phyloP scores from a whole-genome alignment of 1,140 invertebrate genomes.

The Aphaenogaster rudis region DNA sequence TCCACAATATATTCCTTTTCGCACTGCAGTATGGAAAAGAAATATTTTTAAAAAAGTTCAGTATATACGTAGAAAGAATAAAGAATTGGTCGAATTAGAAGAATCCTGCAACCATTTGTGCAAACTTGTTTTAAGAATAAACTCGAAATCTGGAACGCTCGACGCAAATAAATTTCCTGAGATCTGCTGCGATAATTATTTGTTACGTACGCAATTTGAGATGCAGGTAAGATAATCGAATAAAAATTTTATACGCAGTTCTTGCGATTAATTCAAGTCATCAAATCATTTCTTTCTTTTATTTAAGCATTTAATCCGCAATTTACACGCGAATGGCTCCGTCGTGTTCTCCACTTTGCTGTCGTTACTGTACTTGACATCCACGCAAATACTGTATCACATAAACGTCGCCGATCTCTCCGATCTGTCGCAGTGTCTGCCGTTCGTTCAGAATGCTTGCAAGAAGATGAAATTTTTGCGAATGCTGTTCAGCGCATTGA shows the following conservation, averaged over 20 bases:
- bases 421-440: constrained; percentile 52
- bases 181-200: constrained; percentile 63
- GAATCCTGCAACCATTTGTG: constrained; percentile 59
- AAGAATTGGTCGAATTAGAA: constrained; percentile 64
- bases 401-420: constrained; percentile 32
- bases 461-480: constrained; percentile 24
- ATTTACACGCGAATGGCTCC: constrained; percentile 38
- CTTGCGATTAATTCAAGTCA: background rate
- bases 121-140: constrained; percentile 68
- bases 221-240: constrained; percentile 66
- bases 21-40: constrained; percentile 76
- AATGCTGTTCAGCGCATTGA: background rate
- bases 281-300: background rate
- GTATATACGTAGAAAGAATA: constrained; percentile 50
- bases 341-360: constrained; percentile 48
- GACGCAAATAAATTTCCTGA: constrained; percentile 70
- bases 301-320: constrained; percentile 27
- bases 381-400: constrained; percentile 16
- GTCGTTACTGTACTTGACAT: background rate
- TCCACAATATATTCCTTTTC: constrained; percentile 42
- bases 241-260: background rate
- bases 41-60: constrained; percentile 58
- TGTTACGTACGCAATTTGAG: constrained; percentile 41
- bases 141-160: constrained; percentile 63
- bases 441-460: constrained; percentile 34